Evolutionary conservation across 2,797 vertebrate species (phyloP), one percentile per base, ranked within the genome.

Genomic region (Gouania willdenowi): DNA sequence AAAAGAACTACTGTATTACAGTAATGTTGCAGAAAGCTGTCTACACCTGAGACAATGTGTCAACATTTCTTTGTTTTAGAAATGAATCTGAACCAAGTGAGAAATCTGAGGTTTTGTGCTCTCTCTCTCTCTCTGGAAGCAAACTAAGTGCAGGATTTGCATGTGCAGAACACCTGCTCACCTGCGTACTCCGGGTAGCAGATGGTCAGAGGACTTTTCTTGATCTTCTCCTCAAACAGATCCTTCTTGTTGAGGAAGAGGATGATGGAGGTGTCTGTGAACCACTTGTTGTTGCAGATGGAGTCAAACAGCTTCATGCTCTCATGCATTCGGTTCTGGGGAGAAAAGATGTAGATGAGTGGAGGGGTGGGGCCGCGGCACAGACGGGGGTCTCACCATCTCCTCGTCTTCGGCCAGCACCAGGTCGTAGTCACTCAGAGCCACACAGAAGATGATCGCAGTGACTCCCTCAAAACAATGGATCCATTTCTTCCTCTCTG

Each of bases 241-340:
- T 99, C 97, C 76, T 99, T 98, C 88, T 99, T 99, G 85, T 99
- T 99, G 54, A 99, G 90, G 82, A 99, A 99, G 8, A 98, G 92
- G 79, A 99, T 99, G 82, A 99, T 98, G 57, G 97, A 99, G 5
- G 97, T 99, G 70, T 99, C 97, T 12, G 94, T 98, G 81, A 99
- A 99, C 95, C 95, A 99, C 52, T 99, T 99, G 86, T 99, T 99
- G 91, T 99, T 99, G 85, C 97, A 99, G 85, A 99, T 99, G 70
- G 94, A 97, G 86, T 99, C 97, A 2, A 99, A 99, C 43, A 99
- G 84, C 79, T 99, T 99, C 97, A 99, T 99, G 84, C 96, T 98
- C 77, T 99, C 97, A 2, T 99, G 97, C 97, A 99, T 98, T 25
- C 97, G 93, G 73, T 99, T 99, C 97, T 99, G 78, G n/a, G n/a